Evolutionary conservation across 1,140 invertebrate species (phyloP), one percentile per base, ranked within the genome.

Genomic region (Megalonaias nervosa): DNA sequence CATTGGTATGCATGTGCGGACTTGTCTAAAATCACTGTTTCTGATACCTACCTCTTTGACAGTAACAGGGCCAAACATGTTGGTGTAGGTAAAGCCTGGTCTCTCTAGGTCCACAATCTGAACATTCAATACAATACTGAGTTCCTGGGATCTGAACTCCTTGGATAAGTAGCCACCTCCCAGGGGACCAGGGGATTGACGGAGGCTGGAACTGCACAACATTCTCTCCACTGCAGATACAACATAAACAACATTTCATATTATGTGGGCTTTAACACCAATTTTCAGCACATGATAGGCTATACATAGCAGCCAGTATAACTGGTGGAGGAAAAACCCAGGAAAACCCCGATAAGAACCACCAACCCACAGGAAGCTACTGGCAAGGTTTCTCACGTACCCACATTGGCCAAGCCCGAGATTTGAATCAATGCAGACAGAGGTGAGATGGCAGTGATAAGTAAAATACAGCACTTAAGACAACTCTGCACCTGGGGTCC

Each of bases 101-200:
- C 70, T 71, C 65, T 77, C 75, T 17, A 77, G 70, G 5, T 77
- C 75, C 2, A 62, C 26, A 17, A 77, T 77, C 56, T 77, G 75
- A 19, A 71, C 56, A 17, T 70, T 64, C n/a, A 77, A 55, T 17
- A 77, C 26, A 12, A 66, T 26, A 21, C 61, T 71, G 16, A 72
- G 15, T 64, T 77, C 75, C 59, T 64, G 75, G 11, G 65, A 31
- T 31, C 61, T 71, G 16, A 72, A 14, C 65, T 77, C 75, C 59
- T 64, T 68, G 2, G 65, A 55, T 31, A 77, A 59, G 61, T 71
- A 77, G 59, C 75, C 67, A 19, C 69, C 61, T 11, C 75, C 69
- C 12, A 72, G 68, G n/a, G 6, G 4, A 11, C 72, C 75, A 19
- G 61, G 74, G 15, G 57, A 14, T 4, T 71, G 68, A 19, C 57